These are phyloP conservation scores for Eulithis testata DNA, from an alignment of 2,888 invertebrate genomes.

Conservation along the genomic window DNA sequence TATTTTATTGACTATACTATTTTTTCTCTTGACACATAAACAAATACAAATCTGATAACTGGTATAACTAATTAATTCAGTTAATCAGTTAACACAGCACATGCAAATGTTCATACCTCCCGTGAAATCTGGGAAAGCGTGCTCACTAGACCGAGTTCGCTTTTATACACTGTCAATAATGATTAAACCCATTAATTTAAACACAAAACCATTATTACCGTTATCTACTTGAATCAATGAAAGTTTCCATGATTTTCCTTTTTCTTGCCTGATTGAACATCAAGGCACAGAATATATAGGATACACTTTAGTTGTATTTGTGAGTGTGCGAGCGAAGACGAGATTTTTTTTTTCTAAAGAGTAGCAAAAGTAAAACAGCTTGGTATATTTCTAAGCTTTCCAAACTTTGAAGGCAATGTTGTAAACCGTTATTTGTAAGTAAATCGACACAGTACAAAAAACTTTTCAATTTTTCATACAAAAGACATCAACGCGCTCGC, in stretches of 20 bases:
- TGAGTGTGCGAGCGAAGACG: slow-evolving; percentile 7
- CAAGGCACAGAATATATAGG: background rate
- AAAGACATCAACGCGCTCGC: slow-evolving; percentile 32
- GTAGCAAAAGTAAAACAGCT: no score
- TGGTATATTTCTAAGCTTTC: no score
- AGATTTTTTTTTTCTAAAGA: no score
- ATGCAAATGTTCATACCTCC: slow-evolving; percentile 78
- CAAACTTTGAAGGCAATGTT: no score
- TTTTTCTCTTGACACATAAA: no score
- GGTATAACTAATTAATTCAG: slow-evolving; percentile 40
- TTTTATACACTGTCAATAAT: slow-evolving; percentile 59
- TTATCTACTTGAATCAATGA: slow-evolving; percentile 32
- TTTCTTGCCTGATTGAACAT: slow-evolving; percentile 33
- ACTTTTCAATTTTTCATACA: slow-evolving; percentile 7
- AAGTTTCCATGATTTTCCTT: slow-evolving; percentile 34
- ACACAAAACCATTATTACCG: slow-evolving; percentile 34
- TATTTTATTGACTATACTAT: no score
- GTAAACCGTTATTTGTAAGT: no score
- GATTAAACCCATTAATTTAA: slow-evolving; percentile 46
- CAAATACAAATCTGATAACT: background rate
- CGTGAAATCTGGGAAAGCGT: slow-evolving; percentile 78
- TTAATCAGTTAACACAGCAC: slow-evolving; percentile 43
- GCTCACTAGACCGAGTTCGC: slow-evolving; percentile 56
- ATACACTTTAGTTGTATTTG: no score
- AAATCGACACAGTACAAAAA: no score